A percentile compares a stretch with the other conserved stretches of the same genome.
These are phyloP conservation scores for Struthio camelus DNA, from an alignment of 2,113 vertebrate genomes.

Conservation along the genomic window DNA sequence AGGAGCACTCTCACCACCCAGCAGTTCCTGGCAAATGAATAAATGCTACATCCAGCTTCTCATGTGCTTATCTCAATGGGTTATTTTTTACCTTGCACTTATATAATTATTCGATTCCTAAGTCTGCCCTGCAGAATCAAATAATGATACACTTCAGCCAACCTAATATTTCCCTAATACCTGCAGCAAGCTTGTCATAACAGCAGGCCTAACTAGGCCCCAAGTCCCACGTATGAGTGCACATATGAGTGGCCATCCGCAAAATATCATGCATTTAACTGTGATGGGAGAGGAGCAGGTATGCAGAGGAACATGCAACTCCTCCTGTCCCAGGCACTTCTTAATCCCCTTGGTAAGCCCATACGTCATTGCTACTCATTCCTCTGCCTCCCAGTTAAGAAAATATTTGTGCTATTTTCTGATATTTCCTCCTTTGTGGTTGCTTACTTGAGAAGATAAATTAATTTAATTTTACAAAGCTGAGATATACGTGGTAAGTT, in stretches of 20 bases:
- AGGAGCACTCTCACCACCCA: not conserved
- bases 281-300: not conserved
- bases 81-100: not conserved
- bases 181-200: not conserved
- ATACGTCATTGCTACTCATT: fast-evolving
- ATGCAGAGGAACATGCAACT: not conserved
- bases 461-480: not conserved
- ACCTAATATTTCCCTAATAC: not conserved
- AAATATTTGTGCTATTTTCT: not conserved
- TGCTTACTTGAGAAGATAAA: not conserved
- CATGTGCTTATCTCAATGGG: not conserved
- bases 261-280: not conserved
- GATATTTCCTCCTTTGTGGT: not conserved
- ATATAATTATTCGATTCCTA: not conserved
- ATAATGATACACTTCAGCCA: not conserved
- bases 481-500: not conserved
- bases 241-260: not conserved
- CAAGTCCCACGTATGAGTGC: not conserved
- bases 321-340: not conserved
- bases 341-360: not conserved
- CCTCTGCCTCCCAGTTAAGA: not conserved
- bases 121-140: not conserved
- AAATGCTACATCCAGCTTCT: not conserved
- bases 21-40: not conserved
- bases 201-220: not conserved